Base-by-base conservation (phyloP, 1,140 invertebrate species). In the Spodoptera frugiperda region DNA sequence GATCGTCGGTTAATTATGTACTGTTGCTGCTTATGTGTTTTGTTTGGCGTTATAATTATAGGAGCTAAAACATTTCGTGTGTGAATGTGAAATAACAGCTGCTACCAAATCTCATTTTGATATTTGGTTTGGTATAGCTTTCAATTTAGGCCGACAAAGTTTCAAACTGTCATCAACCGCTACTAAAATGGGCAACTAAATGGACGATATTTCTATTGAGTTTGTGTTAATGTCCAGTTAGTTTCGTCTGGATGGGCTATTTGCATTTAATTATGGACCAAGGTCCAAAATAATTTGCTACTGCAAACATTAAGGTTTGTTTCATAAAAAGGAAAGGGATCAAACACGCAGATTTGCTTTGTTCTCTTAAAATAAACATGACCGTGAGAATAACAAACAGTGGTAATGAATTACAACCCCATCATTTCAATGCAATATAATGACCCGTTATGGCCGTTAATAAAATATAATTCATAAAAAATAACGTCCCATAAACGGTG, bases 401-500 rank as follows among this genome's bases (percentile, higher is more conserved):
- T 85, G 46, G 74, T 87, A 88, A 89, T 84, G 82, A 89, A 86
- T 85, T 80, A 65, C 85, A 85, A 84, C 87, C 89, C 88, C 86
- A 82, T 77, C 74, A 79, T 82, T 86, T 87, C 82, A 91, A 90
- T 89, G 77, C 84, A 75, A 78, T 87, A 89, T 91, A 91, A 93
- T 89, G 84, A 90, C 84, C 82, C 87, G 80, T 88, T 89, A 85
- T 82, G 85, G 82, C 81, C 82, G 78, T 89, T 89, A 89, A 89
- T 89, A 89, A 91, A 93, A 87, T 84, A 87, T 88, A 92, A 90
- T 90, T 89, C 87, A 84, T 89, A 91, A 89, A 91, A 79, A 91
- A 88, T 79, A 68, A 82, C 80, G 80, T 77, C 81, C 82, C 80
- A 89, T 90, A 89, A 90, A 89, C 83, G 81, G 83, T 87, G 81